Evolutionary conservation across 2,113 vertebrate genomes (phyloP).

Genomic region (Ammospiza caudacuta): DNA sequence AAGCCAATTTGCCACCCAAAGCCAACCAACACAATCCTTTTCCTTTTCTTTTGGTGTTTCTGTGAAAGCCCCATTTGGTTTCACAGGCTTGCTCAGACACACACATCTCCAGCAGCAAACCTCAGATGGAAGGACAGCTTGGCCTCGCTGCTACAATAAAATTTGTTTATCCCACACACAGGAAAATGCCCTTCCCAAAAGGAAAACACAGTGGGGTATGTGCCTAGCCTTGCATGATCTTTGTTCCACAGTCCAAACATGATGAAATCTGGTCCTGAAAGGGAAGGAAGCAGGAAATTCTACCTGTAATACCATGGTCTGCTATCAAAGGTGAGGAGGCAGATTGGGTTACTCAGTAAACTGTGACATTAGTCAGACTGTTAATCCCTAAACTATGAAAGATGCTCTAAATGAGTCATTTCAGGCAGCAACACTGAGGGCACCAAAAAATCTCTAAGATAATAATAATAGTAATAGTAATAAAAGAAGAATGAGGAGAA

Average conservation of each 20-base stretch:
- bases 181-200: background rate
- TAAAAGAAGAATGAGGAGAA: no score
- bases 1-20: background rate
- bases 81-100: background rate
- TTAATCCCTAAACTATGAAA: background rate
- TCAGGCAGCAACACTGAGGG: background rate
- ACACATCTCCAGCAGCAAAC: background rate
- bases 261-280: background rate
- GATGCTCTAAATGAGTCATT: background rate
- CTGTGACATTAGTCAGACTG: background rate
- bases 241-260: background rate
- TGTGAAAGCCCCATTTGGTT: background rate
- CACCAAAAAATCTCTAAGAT: background rate
- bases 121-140: background rate
- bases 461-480: background rate
- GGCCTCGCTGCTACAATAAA: background rate
- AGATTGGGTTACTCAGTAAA: background rate
- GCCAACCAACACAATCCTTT: background rate
- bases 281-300: slow-evolving; percentile 15
- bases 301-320: background rate
- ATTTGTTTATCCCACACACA: background rate
- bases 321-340: background rate
- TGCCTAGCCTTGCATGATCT: background rate
- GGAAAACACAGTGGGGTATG: background rate
- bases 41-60: background rate